Evolutionary conservation across 2,797 vertebrate genomes (phyloP).

Genomic region (Macropus fuliginosus): DNA sequence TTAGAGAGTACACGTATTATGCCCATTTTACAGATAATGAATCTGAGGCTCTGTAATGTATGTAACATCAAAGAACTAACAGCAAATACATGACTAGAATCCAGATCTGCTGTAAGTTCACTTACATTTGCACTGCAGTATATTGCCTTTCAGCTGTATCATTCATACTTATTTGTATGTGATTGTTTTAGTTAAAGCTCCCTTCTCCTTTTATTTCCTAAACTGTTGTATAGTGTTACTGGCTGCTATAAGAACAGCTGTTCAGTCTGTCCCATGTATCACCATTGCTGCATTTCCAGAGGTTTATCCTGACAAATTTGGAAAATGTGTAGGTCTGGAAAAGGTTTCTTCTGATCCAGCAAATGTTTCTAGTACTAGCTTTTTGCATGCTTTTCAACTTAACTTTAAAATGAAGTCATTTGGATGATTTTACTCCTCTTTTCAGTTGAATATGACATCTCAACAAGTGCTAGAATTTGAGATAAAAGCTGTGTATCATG

Average conservation of each 20-base stretch:
- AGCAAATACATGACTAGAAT: neutral
- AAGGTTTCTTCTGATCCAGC: neutral
- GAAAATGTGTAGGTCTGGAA: slow-evolving; percentile 16
- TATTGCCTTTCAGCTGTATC: slow-evolving; percentile 20
- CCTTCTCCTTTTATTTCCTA: neutral
- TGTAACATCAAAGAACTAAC: slow-evolving; percentile 19
- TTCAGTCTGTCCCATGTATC: neutral
- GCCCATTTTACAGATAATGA: neutral
- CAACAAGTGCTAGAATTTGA: neutral
- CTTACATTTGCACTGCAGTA: neutral
- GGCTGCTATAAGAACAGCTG: neutral
- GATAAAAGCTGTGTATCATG: neutral
- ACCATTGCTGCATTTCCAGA: neutral
- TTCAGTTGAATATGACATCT: slow-evolving; percentile 7
- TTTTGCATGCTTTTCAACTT: neutral
- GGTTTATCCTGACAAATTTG: neutral
- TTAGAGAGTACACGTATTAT: neutral
- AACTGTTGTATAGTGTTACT: neutral
- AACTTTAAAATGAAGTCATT: slow-evolving; percentile 4
- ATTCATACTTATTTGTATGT: neutral
- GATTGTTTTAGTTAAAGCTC: neutral
- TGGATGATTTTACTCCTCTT: neutral
- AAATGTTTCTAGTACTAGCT: slow-evolving; percentile 10
- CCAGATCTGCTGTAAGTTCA: neutral
- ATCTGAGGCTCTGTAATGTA: slow-evolving; percentile 11